These are phyloP conservation scores for Chloroceryle inda DNA, from an alignment of 2,797 vertebrate genomes.

Conservation along the genomic window DNA sequence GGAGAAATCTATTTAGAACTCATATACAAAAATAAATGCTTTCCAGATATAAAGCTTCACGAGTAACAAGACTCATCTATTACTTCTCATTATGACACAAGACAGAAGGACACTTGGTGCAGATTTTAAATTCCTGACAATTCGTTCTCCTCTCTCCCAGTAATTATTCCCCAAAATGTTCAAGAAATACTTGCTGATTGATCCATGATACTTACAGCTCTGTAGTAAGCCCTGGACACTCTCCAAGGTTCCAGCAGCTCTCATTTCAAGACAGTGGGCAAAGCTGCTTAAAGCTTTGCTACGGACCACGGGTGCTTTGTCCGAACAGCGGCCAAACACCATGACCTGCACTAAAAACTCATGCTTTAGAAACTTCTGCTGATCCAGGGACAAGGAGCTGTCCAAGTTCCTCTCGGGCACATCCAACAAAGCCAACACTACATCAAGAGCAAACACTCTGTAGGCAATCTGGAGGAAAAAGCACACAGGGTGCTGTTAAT, in stretches of 20 bases:
- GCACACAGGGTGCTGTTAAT: background rate
- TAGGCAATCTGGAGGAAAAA: slow-evolving; percentile 81
- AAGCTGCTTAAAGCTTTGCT: slow-evolving; percentile 90
- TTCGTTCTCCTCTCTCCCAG: background rate
- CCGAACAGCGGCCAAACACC: slow-evolving; percentile 88
- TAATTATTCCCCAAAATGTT: background rate
- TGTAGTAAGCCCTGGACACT: slow-evolving; percentile 86
- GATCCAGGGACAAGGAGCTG: slow-evolving; percentile 74
- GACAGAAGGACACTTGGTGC: background rate
- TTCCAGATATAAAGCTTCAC: background rate
- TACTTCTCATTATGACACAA: background rate
- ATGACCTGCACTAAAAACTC: slow-evolving; percentile 90
- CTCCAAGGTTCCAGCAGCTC: slow-evolving; percentile 72
- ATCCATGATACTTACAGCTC: slow-evolving; percentile 80
- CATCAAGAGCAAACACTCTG: slow-evolving; percentile 92
- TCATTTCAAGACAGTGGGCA: slow-evolving; percentile 89
- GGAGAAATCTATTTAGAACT: background rate
- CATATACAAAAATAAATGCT: background rate
- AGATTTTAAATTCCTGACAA: background rate
- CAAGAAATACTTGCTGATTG: background rate
- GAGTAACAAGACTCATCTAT: background rate
- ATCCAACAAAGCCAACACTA: slow-evolving; percentile 88
- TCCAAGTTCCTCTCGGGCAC: slow-evolving; percentile 82
- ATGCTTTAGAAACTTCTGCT: slow-evolving; percentile 83
- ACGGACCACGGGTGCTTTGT: slow-evolving; percentile 87